Percentiles rank a stretch among this genome's conserved stretches.
These are phyloP conservation scores for Noctua pronuba DNA, from an alignment of 2,888 invertebrate species.

Conservation along the genomic window DNA sequence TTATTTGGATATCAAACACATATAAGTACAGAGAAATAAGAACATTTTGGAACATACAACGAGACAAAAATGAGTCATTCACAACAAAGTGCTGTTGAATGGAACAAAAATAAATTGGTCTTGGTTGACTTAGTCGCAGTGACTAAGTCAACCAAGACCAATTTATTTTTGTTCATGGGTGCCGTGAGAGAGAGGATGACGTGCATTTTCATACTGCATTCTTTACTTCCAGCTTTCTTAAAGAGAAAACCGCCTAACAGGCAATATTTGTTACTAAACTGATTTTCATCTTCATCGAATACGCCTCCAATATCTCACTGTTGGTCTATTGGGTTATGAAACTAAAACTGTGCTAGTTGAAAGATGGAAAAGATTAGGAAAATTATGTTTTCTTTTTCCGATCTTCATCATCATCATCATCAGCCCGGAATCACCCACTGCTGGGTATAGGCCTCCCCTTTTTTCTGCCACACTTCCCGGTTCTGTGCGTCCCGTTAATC, in stretches of 20 bases:
- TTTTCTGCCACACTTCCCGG: too few species aligned
- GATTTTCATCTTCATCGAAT: neutral
- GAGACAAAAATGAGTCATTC: neutral
- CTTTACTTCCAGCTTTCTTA: neutral
- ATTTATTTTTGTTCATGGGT: too few species aligned
- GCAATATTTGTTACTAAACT: neutral
- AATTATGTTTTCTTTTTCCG: neutral
- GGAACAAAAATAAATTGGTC: conserved; percentile 24
- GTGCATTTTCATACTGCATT: neutral
- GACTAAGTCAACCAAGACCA: too few species aligned
- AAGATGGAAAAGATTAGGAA: neutral
- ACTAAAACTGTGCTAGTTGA: neutral
- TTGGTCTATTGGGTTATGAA: neutral
- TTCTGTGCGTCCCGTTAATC: too few species aligned
- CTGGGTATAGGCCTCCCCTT: too few species aligned
- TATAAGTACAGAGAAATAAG: conserved; percentile 9
- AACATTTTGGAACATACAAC: conserved; percentile 1
- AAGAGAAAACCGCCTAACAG: neutral
- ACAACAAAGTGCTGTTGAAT: conserved; percentile 14
- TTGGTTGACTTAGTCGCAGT: neutral
- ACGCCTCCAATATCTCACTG: neutral
- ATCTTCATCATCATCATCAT: too few species aligned
- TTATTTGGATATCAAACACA: neutral
- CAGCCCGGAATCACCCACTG: too few species aligned
- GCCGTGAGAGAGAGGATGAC: too few species aligned